Evolutionary conservation across 2,888 invertebrate species (phyloP).

Genomic region (Caenorhabditis afra): DNA sequence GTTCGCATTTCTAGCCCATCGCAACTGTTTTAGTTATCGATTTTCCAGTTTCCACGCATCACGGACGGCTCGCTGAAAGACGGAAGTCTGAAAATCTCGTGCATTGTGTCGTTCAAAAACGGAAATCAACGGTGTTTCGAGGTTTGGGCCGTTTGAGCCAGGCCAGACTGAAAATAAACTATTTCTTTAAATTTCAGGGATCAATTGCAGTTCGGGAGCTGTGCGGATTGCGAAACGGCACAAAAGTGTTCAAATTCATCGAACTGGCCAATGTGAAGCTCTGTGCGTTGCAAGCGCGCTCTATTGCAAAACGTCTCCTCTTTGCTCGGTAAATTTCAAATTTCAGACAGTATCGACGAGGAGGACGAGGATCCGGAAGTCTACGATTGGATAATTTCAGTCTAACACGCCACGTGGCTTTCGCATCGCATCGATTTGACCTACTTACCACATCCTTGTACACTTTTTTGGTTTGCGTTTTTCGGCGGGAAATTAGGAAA

Average conservation of each 20-base stretch:
- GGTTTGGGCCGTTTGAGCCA: too few relatives aligned
- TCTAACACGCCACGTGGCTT: too few relatives aligned
- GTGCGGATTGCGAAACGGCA: constrained; percentile 36
- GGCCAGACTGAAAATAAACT: too few relatives aligned
- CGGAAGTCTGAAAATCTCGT: constrained; percentile 38
- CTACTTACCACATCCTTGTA: too few relatives aligned
- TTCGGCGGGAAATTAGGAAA: neutral
- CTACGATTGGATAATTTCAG: constrained; percentile 57
- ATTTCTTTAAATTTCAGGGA: too few relatives aligned
- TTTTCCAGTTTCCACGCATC: constrained; percentile 45
- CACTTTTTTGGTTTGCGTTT: constrained; percentile 3
- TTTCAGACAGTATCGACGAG: constrained; percentile 56
- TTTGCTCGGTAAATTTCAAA: too few relatives aligned
- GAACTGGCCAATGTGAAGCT: constrained; percentile 40
- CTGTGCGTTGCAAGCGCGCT: constrained; percentile 23
- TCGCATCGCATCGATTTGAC: too few relatives aligned
- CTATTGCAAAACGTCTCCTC: too few relatives aligned
- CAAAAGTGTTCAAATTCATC: constrained; percentile 41
- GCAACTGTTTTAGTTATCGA: too few relatives aligned
- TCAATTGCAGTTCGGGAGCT: constrained; percentile 31
- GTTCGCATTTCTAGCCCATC: too few relatives aligned
- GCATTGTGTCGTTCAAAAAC: constrained; percentile 43
- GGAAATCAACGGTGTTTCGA: constrained; percentile 47
- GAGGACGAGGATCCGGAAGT: constrained; percentile 37
- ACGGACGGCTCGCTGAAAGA: constrained; percentile 30